phyloP scores from a whole-genome alignment of 2,113 vertebrate genomes.

The Cebus imitator region DNA sequence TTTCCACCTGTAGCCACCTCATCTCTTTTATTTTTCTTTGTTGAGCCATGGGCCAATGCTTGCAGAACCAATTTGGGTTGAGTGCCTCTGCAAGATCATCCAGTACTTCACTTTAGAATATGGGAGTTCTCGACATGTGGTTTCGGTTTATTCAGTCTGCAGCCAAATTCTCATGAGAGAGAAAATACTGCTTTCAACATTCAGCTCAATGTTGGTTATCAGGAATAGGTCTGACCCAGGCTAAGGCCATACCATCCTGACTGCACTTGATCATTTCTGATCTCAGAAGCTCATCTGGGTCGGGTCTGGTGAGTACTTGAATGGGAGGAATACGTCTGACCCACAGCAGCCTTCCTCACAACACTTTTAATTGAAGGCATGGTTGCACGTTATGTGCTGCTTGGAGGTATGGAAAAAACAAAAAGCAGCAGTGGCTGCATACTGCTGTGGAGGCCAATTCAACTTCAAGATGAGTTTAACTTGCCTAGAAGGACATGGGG shows the following conservation, averaged over 20 bases:
- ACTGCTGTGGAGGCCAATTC: neutral
- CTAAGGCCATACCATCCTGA: too few species aligned
- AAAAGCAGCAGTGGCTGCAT: neutral
- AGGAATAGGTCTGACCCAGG: too few species aligned
- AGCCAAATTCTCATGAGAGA: neutral
- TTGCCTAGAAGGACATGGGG: neutral
- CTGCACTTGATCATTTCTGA: too few species aligned
- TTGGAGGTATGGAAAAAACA: neutral
- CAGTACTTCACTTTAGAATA: neutral
- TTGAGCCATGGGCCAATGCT: neutral
- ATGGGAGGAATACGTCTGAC: neutral
- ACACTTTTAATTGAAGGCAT: neutral
- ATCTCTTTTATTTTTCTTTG: neutral
- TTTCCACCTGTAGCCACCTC: neutral
- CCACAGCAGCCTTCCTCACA: neutral
- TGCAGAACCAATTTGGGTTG: neutral
- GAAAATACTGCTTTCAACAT: neutral
- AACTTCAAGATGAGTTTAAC: neutral
- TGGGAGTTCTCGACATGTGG: neutral
- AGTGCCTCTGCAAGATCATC: neutral
- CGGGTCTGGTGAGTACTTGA: too few species aligned
- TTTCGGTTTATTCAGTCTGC: neutral
- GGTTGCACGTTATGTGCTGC: neutral
- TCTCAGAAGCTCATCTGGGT: too few species aligned
- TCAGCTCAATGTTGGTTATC: neutral